phyloP scores from a whole-genome alignment of 2,113 vertebrate genomes.

The Sebastes fasciatus region DNA sequence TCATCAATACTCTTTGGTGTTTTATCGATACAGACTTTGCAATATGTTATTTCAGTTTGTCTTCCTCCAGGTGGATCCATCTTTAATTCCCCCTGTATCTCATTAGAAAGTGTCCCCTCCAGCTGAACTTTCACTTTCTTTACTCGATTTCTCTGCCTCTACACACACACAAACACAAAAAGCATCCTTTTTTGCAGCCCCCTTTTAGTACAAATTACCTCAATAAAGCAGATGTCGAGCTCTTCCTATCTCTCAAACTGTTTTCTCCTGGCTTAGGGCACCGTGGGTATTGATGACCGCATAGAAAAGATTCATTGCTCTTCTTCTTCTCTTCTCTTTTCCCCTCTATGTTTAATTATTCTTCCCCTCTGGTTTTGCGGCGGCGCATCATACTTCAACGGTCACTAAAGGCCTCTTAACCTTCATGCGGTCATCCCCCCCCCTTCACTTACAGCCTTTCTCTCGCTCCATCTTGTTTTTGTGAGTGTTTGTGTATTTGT shows the following conservation, averaged over 20 bases:
- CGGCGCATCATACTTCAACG: slow-evolving; percentile 37
- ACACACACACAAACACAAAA: slow-evolving; percentile 34
- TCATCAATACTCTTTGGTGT: background rate
- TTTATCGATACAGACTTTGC: background rate
- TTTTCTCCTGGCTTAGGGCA: slow-evolving; percentile 68
- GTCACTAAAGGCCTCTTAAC: slow-evolving; percentile 55
- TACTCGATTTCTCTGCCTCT: slow-evolving; percentile 28
- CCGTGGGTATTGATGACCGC: slow-evolving; percentile 76
- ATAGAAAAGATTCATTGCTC: slow-evolving; percentile 76
- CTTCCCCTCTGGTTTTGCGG: slow-evolving; percentile 31
- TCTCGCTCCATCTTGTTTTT: slow-evolving; percentile 9
- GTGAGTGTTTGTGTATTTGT: background rate
- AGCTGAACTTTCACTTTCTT: slow-evolving; percentile 61
- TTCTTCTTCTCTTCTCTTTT: slow-evolving; percentile 11
- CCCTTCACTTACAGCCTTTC: slow-evolving; percentile 10
- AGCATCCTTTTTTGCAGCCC: slow-evolving; percentile 58
- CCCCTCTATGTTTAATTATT: slow-evolving; percentile 22
- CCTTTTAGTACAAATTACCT: slow-evolving; percentile 79
- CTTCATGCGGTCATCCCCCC: slow-evolving; percentile 29
- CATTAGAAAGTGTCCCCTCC: slow-evolving; percentile 52
- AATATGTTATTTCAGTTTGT: slow-evolving; percentile 10
- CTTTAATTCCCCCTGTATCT: slow-evolving; percentile 31
- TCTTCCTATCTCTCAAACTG: slow-evolving; percentile 67
- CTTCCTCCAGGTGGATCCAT: slow-evolving; percentile 29
- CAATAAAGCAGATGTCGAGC: slow-evolving; percentile 79